Percentiles rank a stretch among this genome's conserved stretches.
These are phyloP conservation scores for Taenioides sp. DNA, from an alignment of 2,797 vertebrate species.

Conservation along the genomic window DNA sequence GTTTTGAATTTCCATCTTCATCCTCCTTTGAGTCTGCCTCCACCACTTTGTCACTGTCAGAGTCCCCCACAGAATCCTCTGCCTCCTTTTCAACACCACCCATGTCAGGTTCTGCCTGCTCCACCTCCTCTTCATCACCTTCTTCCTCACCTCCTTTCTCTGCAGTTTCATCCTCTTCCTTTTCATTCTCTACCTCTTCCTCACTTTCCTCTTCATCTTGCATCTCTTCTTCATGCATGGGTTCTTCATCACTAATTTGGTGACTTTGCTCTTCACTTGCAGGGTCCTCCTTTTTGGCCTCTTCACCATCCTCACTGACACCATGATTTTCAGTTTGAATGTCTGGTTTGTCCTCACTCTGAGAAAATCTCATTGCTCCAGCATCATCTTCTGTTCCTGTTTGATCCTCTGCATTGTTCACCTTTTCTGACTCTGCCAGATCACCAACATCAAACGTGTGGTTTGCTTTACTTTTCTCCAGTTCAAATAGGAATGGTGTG, in stretches of 20 bases:
- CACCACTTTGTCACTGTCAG: background rate
- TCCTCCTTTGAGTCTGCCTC: background rate
- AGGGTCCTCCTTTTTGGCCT: background rate
- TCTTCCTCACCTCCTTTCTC: background rate
- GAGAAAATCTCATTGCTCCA: background rate
- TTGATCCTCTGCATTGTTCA: background rate
- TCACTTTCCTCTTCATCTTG: slow-evolving; percentile 10
- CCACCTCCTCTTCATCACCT: background rate
- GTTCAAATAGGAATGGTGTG: background rate
- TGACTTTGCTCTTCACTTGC: slow-evolving; percentile 5
- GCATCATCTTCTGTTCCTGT: slow-evolving; percentile 13
- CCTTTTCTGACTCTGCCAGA: slow-evolving; percentile 6
- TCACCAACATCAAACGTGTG: slow-evolving; percentile 2
- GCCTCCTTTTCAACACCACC: background rate
- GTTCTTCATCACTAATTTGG: slow-evolving; percentile 25
- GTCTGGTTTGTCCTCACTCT: slow-evolving; percentile 20
- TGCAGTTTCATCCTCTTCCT: background rate
- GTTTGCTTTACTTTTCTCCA: slow-evolving; percentile 15
- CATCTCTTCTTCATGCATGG: background rate
- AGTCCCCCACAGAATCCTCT: background rate
- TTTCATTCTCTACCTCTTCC: background rate
- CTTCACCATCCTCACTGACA: background rate
- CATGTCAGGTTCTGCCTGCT: background rate
- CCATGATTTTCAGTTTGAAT: slow-evolving; percentile 21
- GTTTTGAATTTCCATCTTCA: slow-evolving; percentile 36